A percentile compares a stretch with the other conserved stretches of the same genome.
Conservation (phyloP, 2,888 invertebrate genomes). For the Nomada lathburiana region DNA sequence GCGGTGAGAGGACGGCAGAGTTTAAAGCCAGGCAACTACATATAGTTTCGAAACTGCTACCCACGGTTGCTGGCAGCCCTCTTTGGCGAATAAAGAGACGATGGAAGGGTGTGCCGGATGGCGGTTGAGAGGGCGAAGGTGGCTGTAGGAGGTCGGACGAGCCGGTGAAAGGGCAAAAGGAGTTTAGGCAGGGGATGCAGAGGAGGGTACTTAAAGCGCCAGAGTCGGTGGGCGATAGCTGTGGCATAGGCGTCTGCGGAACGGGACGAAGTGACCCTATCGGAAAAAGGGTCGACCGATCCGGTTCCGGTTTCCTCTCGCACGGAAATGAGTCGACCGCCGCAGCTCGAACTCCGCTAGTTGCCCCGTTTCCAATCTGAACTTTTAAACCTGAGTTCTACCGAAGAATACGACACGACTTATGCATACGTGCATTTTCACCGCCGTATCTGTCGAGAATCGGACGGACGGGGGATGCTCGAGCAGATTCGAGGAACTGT, state of each 20-base stretch:
- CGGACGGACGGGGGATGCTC: no score
- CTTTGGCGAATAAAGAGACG: slow-evolving; percentile 56
- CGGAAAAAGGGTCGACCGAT: slow-evolving; percentile 67
- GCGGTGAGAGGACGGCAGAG: slow-evolving; percentile 50
- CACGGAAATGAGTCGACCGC: slow-evolving; percentile 73
- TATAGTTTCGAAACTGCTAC: slow-evolving; percentile 68
- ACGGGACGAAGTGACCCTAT: slow-evolving; percentile 55
- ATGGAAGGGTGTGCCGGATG: slow-evolving; percentile 51
- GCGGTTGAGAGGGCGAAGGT: slow-evolving; percentile 43
- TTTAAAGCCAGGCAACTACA: slow-evolving; percentile 68
- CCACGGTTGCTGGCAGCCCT: slow-evolving; percentile 42
- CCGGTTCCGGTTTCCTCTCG: slow-evolving; percentile 66
- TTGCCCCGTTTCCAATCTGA: neutral
- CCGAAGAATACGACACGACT: slow-evolving; percentile 73
- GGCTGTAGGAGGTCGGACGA: slow-evolving; percentile 30
- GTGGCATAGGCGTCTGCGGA: neutral
- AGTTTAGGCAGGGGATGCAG: neutral
- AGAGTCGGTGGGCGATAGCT: neutral
- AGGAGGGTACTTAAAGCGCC: slow-evolving; percentile 13
- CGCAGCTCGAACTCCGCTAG: neutral
- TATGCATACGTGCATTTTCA: no score
- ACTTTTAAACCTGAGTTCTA: slow-evolving; percentile 63
- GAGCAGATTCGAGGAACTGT: no score
- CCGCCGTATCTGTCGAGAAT: no score
- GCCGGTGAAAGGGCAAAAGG: slow-evolving; percentile 26